Conservation (phyloP, 2,113 vertebrate species). For the Silurus glanis region DNA sequence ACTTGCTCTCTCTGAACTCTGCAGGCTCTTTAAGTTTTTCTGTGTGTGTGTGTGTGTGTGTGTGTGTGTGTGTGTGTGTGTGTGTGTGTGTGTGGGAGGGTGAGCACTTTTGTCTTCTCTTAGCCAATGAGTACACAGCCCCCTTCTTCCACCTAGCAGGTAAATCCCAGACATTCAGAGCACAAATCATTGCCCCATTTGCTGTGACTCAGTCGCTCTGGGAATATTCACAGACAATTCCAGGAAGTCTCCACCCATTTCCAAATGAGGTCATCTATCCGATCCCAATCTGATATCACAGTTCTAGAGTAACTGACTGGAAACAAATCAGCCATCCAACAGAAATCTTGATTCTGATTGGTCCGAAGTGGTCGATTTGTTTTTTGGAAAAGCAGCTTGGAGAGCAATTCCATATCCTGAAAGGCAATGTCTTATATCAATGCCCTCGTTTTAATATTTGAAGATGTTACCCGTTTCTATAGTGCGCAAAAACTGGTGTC, state of each 20-base stretch:
- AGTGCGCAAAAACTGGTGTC: neutral
- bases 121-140: conserved; percentile 45
- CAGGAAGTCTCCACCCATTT: conserved; percentile 33
- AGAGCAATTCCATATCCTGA: neutral
- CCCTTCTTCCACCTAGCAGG: conserved; percentile 45
- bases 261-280: conserved; percentile 31
- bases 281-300: neutral
- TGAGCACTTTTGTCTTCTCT: conserved; percentile 26
- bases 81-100: neutral
- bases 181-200: conserved; percentile 9
- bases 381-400: neutral
- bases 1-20: conserved; percentile 27
- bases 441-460: neutral
- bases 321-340: neutral
- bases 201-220: conserved; percentile 38
- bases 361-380: neutral
- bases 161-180: conserved; percentile 29
- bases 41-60: no score
- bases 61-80: neutral
- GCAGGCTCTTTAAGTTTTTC: conserved; percentile 6
- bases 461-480: neutral
- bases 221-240: conserved; percentile 13
- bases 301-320: neutral
- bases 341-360: neutral
- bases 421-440: neutral